These are phyloP conservation scores for Athene cunicularia DNA, from an alignment of 2,113 vertebrate genomes.

Conservation along the genomic window DNA sequence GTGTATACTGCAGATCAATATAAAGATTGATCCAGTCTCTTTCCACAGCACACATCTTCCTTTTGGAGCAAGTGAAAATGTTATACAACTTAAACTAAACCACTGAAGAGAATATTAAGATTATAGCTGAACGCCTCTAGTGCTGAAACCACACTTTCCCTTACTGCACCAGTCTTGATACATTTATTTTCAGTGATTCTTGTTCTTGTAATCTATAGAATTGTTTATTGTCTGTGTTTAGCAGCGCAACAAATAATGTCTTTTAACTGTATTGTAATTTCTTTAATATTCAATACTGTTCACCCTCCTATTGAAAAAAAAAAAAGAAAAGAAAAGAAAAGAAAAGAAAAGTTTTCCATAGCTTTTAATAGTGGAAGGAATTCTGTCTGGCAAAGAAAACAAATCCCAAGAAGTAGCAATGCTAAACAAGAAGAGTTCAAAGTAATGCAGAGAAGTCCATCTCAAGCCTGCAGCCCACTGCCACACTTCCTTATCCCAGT, in stretches of 20 bases:
- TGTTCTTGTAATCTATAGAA: background rate
- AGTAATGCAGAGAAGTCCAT: background rate
- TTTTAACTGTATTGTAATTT: background rate
- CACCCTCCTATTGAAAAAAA: background rate
- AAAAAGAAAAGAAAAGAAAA: background rate
- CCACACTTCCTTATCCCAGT: background rate
- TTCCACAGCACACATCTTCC: background rate
- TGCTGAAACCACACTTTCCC: background rate
- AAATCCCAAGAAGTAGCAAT: background rate
- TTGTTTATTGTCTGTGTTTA: background rate
- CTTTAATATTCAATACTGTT: background rate
- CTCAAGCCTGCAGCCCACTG: background rate
- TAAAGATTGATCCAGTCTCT: background rate
- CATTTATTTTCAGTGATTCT: background rate
- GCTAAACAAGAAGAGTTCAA: background rate
- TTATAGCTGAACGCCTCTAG: background rate
- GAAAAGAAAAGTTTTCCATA: background rate
- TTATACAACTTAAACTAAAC: background rate
- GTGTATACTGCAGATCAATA: background rate
- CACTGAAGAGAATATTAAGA: background rate
- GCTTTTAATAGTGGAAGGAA: background rate
- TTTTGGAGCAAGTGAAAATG: background rate
- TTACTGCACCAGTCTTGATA: background rate
- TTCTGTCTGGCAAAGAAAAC: background rate
- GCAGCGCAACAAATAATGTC: background rate